Evolutionary conservation across 2,113 vertebrate species (phyloP).

Genomic region (Ploceus nigricollis): DNA sequence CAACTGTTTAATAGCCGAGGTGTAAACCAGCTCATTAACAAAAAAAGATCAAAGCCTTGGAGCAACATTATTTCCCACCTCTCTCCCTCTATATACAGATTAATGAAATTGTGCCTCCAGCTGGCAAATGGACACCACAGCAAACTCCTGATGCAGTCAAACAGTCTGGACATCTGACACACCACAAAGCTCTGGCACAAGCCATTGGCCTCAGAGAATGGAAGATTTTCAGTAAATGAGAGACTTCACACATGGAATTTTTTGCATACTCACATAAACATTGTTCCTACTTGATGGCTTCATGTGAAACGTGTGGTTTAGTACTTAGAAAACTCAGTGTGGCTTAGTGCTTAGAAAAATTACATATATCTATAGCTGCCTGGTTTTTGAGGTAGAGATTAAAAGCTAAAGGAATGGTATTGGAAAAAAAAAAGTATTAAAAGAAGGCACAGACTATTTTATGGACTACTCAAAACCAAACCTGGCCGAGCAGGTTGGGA

Average conservation of each 20-base stretch:
- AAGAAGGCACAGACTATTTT: conserved; percentile 19
- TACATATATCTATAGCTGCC: not conserved
- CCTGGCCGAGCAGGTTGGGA: not conserved
- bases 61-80: not conserved
- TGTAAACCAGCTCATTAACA: not conserved
- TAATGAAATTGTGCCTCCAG: not conserved
- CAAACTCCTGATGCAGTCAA: not conserved
- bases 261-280: conserved; percentile 13
- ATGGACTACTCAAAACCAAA: not conserved
- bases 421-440: not conserved
- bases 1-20: not conserved
- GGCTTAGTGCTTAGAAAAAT: conserved; percentile 10
- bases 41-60: conserved; percentile 2
- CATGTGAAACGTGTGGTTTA: not conserved
- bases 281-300: not conserved
- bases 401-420: not conserved
- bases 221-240: conserved; percentile 1
- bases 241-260: conserved; percentile 10
- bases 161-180: not conserved
- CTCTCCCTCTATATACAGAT: not conserved
- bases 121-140: not conserved
- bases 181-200: not conserved
- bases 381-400: not conserved
- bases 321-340: not conserved
- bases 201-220: not conserved